Evolutionary conservation across 1,140 invertebrate species (phyloP).

Genomic region (Melitaea cinxia): DNA sequence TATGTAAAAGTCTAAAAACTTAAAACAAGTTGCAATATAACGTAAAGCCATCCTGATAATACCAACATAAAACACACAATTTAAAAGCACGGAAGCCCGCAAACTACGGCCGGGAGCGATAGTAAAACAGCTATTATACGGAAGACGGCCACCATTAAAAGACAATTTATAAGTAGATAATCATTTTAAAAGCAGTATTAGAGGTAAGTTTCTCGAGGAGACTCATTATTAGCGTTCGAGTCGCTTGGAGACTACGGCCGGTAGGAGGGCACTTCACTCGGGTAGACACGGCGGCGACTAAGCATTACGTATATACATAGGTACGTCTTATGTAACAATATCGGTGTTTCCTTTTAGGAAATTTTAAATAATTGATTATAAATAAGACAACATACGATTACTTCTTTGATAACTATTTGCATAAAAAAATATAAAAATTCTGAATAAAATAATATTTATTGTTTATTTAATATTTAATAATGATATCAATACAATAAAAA

Average conservation of each 20-base stretch:
- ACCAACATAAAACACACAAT: not conserved
- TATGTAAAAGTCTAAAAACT: not conserved
- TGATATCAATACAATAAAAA: too few species aligned
- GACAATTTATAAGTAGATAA: constrained; percentile 25
- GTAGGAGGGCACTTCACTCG: constrained; percentile 12
- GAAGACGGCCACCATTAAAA: constrained; percentile 14
- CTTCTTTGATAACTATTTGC: too few species aligned
- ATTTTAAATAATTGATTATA: too few species aligned
- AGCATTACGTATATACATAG: not conserved
- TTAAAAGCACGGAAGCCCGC: constrained; percentile 2
- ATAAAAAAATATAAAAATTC: too few species aligned
- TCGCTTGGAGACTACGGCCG: constrained; percentile 12
- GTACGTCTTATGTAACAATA: not conserved
- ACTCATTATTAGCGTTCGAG: constrained; percentile 30
- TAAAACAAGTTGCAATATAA: not conserved
- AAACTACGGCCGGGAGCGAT: constrained; percentile 6
- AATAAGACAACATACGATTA: too few species aligned
- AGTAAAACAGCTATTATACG: constrained; percentile 9
- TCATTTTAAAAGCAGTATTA: constrained; percentile 30
- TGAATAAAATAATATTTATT: too few species aligned
- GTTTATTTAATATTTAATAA: too few species aligned
- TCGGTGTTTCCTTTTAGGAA: too few species aligned
- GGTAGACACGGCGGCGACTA: constrained; percentile 8
- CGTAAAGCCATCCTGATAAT: not conserved
- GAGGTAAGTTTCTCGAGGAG: constrained; percentile 23